Base-by-base conservation (phyloP, 1,140 invertebrate species). In the Drosophila parabipectinata region DNA sequence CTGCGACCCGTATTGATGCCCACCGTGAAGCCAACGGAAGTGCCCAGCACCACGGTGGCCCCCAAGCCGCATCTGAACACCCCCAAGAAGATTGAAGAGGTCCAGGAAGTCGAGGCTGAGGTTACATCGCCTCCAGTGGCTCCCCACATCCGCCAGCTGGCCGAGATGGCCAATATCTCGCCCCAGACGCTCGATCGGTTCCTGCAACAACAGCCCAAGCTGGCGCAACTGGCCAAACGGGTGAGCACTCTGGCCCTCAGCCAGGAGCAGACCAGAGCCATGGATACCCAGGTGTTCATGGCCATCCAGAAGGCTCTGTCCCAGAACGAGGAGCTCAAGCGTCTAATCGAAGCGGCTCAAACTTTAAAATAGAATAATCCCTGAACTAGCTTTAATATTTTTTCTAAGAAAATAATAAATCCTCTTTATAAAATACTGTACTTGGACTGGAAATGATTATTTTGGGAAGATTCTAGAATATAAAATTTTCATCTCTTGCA, bases 141-240 rank as follows among this genome's bases (percentile, higher is more conserved):
- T 0, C 85, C 90, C 1, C 77, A 91, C 57, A 45, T 91, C 10
- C 66, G 73, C 10, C 79, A 90, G 32, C 39, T 91, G 0, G 85
- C 90, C 3, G 32, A 76, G 8, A 53, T 90, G 26, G 74, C 82
- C 5, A 91, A 90, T 28, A 85, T 91, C 12, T 74, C 85, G 8
- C 71, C 82, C 0, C 30, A 68, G 5, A 55, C 78, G 6, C 68
- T 91, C 15, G 75, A 91, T 14, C 26, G 41, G 1, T 79, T 90
- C 15, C 67, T 91, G 37, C 74, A 91, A 50, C 78, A 77, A 10
- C 84, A 88, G 34, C 89, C 90, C 14, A 91, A 91, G 52, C 63
- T 91, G 10, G 77, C 90, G 1, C 74, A 89, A n/a, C 58, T 91
- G 68, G 90, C 90, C 15, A 83, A 76, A 12, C 72, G 81, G 2